Evolutionary conservation across 2,797 vertebrate genomes (phyloP).

Genomic region (Peromyscus aztecus): DNA sequence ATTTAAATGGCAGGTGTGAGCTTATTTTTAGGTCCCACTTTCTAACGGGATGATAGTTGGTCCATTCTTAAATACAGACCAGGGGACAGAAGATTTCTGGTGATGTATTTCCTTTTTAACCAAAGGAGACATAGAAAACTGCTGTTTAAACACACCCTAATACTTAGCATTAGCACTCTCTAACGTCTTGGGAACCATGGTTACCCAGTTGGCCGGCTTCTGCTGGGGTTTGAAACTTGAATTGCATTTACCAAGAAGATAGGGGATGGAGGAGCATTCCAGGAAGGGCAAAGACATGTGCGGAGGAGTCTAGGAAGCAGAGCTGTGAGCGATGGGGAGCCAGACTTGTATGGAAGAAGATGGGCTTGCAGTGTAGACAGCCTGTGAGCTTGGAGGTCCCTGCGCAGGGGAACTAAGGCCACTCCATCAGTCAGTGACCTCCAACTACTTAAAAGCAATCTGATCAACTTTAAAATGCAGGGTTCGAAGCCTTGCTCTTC

Average conservation of each 20-base stretch:
- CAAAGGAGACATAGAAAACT: conserved; percentile 29
- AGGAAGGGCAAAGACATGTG: neutral
- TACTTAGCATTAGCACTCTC: conserved; percentile 8
- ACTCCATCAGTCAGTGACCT: neutral
- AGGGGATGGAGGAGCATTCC: neutral
- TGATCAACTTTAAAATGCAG: neutral
- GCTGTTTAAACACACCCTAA: conserved; percentile 50
- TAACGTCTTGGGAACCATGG: conserved; percentile 14
- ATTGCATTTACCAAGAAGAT: neutral
- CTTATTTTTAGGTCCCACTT: conserved; percentile 64
- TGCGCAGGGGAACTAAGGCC: accelerated
- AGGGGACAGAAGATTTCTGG: conserved; percentile 19
- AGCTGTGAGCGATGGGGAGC: neutral
- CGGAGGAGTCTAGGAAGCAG: neutral
- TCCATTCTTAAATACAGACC: conserved; percentile 25
- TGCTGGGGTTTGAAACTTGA: conserved; percentile 34
- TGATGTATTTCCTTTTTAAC: conserved; percentile 51
- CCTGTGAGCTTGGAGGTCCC: accelerated
- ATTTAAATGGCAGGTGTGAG: conserved; percentile 40
- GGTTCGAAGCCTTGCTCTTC: neutral
- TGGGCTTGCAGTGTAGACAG: neutral
- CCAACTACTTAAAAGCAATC: neutral
- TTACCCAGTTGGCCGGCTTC: neutral
- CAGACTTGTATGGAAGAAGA: neutral
- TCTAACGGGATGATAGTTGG: neutral